Base-by-base conservation (phyloP, 2,888 invertebrate genomes). In the Orthonychiurus folsomi region DNA sequence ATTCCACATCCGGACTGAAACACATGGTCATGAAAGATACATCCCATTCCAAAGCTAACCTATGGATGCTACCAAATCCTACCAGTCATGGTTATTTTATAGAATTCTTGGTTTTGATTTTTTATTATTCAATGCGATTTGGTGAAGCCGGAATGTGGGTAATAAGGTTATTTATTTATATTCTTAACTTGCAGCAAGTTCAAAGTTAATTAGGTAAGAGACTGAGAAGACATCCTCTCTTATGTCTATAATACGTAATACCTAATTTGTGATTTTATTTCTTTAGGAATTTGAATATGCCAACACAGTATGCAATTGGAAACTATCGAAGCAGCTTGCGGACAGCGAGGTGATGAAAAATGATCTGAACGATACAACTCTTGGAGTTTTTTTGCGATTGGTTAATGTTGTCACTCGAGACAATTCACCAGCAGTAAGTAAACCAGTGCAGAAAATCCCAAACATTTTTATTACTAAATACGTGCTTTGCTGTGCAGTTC, bases 1-100 rank as follows among this genome's bases (percentile, higher is more conserved):
- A 66, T 80, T 81, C 0, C 77, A 83, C 18, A 76, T 85, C 61
- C 85, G 84, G 72, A n/a, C n/a, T n/a, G n/a, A n/a, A n/a, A 82
- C 83, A 71, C 81, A 77, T 64, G 79, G 81, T 24, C 79, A 80
- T 23, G 79, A 79, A 37, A 79, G 80, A 67, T 85, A 85, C 73
- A 76, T 82, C 56, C 84, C 85, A 0, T 83, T 85, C 73, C 85
- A 85, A 75, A 79, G 77, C 64, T 72, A 3, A 74, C 80, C 5
- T 76, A 78, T 66, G 78, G 78, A 5, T 76, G 80, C n/a, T 75
- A 76, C 57, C 76, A 80, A 67, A 80, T 82, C 77, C 73, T 81
- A 52, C 79, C 81, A 15, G 75, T 82, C 3, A 75, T 77, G 73
- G 82, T 82, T 75, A 37, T 5, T 5, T 37, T 37, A 50, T n/a